These are phyloP conservation scores for Mirza zaza DNA, from an alignment of 2,113 vertebrate genomes.

Conservation along the genomic window DNA sequence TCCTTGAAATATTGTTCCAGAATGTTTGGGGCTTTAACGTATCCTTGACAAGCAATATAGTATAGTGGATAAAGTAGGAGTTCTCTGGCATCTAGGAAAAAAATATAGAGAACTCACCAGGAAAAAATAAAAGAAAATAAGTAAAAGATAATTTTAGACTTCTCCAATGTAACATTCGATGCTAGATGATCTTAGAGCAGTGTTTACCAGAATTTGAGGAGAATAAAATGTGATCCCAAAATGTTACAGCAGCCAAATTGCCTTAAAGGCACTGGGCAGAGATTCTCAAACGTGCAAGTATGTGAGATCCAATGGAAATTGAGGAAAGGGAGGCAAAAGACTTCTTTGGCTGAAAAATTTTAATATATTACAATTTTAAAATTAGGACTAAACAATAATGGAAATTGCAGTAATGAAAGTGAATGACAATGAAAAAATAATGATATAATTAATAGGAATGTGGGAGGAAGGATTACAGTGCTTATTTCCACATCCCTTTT, in stretches of 20 bases:
- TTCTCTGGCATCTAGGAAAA: neutral
- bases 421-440: conserved; percentile 58
- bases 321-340: neutral
- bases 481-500: neutral
- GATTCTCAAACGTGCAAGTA: neutral
- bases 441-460: neutral
- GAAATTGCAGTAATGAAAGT: conserved; percentile 25
- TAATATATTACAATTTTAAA: conserved; percentile 47
- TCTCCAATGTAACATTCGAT: neutral
- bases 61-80: neutral
- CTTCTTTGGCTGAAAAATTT: neutral
- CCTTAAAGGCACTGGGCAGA: neutral
- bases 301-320: neutral
- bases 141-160: neutral
- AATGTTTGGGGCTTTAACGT: neutral
- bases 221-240: neutral
- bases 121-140: neutral
- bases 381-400: conserved; percentile 30
- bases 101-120: neutral
- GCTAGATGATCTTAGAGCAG: neutral
- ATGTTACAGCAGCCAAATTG: neutral
- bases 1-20: neutral
- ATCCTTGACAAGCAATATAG: neutral
- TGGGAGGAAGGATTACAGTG: conserved; percentile 12
- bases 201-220: neutral